phyloP scores from a whole-genome alignment of 1,140 invertebrate genomes.

The Drosophila subpulchrella region DNA sequence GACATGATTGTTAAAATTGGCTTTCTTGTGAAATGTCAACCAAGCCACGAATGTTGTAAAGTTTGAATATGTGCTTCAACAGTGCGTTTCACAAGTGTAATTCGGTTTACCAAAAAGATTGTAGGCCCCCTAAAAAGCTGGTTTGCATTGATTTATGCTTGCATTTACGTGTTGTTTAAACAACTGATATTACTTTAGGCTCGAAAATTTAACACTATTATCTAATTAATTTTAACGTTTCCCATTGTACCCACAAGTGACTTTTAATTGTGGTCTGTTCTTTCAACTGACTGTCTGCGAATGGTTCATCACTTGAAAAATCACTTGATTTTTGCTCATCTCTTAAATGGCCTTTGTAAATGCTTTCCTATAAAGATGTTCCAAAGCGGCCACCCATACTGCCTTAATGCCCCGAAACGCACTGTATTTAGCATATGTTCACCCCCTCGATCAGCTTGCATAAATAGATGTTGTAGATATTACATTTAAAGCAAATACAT shows the following conservation, averaged over 20 bases:
- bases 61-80: background rate
- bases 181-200: conserved; percentile 10
- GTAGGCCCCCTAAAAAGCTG: background rate
- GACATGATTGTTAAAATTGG: conserved; percentile 27
- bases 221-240: background rate
- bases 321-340: background rate
- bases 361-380: conserved; percentile 2
- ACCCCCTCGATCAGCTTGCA: background rate
- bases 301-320: background rate
- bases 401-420: conserved; percentile 11
- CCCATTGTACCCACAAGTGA: background rate
- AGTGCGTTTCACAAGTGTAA: conserved; percentile 19
- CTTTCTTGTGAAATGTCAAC: conserved; percentile 3
- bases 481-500: conserved; percentile 58
- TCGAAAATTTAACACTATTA: background rate
- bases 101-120: background rate
- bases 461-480: conserved; percentile 64
- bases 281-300: background rate
- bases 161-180: conserved; percentile 7
- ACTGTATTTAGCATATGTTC: conserved; percentile 5
- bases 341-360: background rate
- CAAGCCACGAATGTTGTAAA: background rate
- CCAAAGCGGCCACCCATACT: background rate
- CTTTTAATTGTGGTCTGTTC: conserved; percentile 5
- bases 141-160: conserved; percentile 16